Percentiles rank a stretch among this genome's conserved stretches.
Conservation (phyloP, 2,113 vertebrate genomes). For the Ceyx melanurus region DNA sequence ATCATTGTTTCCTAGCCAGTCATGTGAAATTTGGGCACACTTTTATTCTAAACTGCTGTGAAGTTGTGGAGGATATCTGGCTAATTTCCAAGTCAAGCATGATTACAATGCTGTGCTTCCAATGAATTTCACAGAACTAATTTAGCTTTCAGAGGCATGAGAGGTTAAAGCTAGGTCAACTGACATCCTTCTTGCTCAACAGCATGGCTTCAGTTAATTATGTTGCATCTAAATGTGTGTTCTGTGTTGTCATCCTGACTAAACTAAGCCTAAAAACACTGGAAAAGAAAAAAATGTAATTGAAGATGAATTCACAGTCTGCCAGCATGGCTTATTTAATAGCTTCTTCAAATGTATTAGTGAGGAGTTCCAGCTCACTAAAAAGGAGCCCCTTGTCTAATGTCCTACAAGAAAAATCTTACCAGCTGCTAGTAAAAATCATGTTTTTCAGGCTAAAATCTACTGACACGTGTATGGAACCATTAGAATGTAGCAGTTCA, state of each 20-base stretch:
- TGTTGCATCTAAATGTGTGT: slow-evolving; percentile 14
- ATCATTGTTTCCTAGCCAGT: background rate
- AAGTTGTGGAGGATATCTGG: slow-evolving; percentile 11
- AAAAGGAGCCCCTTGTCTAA: background rate
- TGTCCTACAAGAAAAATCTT: background rate
- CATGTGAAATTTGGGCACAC: background rate
- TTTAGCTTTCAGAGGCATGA: slow-evolving; percentile 45
- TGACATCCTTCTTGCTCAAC: background rate
- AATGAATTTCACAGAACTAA: slow-evolving; percentile 38
- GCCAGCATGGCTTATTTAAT: slow-evolving; percentile 53
- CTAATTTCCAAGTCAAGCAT: slow-evolving; percentile 43
- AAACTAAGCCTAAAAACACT: slow-evolving; percentile 23
- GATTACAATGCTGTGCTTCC: slow-evolving; percentile 37
- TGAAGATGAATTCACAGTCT: slow-evolving; percentile 28
- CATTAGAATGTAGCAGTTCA: slow-evolving; percentile 23
- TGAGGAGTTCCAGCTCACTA: background rate
- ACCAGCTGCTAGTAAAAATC: background rate
- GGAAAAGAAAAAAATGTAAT: background rate
- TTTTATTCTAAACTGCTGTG: slow-evolving; percentile 3
- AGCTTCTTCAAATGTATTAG: slow-evolving; percentile 25
- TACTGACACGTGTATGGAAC: background rate
- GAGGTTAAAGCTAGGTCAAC: slow-evolving; percentile 52
- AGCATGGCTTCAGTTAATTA: slow-evolving; percentile 52
- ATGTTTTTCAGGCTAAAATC: background rate
- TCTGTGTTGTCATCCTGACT: slow-evolving; percentile 50